phyloP scores from a whole-genome alignment of 2,797 vertebrate species.

The Malacoraja senta region DNA sequence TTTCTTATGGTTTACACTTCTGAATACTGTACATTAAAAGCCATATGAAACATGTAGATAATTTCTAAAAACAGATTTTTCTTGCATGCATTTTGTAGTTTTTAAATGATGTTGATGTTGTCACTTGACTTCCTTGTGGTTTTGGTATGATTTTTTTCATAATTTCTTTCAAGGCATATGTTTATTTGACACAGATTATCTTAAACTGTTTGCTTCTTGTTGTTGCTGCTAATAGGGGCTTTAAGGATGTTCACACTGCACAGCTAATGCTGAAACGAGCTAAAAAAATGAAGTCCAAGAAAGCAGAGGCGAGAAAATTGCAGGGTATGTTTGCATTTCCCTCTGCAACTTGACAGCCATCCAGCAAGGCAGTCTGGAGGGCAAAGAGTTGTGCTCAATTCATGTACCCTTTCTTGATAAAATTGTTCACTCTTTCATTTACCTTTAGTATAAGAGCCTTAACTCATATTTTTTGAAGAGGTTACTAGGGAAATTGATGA shows the following conservation, averaged over 20 bases:
- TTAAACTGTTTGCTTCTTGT: slow-evolving; percentile 38
- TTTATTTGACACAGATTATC: slow-evolving; percentile 36
- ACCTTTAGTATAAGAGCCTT: background rate
- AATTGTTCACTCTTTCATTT: slow-evolving; percentile 18
- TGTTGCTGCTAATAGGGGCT: slow-evolving; percentile 67
- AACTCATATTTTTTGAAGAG: too few relatives aligned
- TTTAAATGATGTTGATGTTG: background rate
- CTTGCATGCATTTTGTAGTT: too few relatives aligned
- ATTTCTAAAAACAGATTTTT: background rate
- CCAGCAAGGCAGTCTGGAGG: background rate
- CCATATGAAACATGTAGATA: too few relatives aligned
- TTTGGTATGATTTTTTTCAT: background rate
- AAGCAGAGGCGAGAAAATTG: slow-evolving; percentile 54
- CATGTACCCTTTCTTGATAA: background rate
- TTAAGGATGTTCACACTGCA: slow-evolving; percentile 72
- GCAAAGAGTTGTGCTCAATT: slow-evolving; percentile 10
- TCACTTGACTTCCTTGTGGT: background rate
- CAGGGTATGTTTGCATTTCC: slow-evolving; percentile 57
- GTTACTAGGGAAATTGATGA: too few relatives aligned
- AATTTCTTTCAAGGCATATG: background rate
- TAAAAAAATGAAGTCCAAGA: slow-evolving; percentile 76
- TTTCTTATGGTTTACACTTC: background rate
- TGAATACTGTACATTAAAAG: background rate
- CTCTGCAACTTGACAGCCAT: slow-evolving; percentile 26
- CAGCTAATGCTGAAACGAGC: slow-evolving; percentile 83